phyloP scores from a whole-genome alignment of 2,888 invertebrate genomes.

The Tipula helvola region DNA sequence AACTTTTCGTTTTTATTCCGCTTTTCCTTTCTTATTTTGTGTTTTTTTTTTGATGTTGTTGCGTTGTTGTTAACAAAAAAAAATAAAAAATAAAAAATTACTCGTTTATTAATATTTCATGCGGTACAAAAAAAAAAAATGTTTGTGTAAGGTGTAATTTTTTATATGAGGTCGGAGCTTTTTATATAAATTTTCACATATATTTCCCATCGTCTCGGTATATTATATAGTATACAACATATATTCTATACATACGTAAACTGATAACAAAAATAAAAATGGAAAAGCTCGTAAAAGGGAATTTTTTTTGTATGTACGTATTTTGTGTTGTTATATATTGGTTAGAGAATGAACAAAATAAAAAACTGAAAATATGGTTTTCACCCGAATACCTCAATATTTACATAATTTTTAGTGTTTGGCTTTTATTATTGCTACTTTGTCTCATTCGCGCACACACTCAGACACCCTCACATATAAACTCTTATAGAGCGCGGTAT shows the following conservation, averaged over 20 bases:
- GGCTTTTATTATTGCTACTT: background rate
- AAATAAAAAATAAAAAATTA: background rate
- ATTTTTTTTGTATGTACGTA: background rate
- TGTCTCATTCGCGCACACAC: background rate
- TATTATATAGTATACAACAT: background rate
- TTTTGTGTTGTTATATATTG: background rate
- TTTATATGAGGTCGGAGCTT: background rate
- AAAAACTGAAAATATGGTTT: background rate
- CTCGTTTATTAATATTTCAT: slow-evolving; percentile 4
- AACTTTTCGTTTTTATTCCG: background rate
- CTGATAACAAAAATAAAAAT: background rate
- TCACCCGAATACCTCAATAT: background rate
- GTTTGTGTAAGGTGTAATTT: background rate
- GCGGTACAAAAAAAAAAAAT: background rate
- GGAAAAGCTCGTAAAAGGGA: background rate
- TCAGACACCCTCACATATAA: background rate
- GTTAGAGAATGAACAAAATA: background rate
- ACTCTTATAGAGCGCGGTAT: background rate
- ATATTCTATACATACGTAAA: background rate
- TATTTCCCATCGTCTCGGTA: background rate
- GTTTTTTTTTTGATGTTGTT: too few species aligned
- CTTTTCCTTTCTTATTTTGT: background rate
- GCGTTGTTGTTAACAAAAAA: too few species aligned
- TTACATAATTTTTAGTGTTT: background rate
- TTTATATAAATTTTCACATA: background rate